A percentile compares a stretch with the other conserved stretches of the same genome.
These are phyloP conservation scores for Clivina fossor DNA, from an alignment of 2,888 invertebrate species.

Conservation along the genomic window DNA sequence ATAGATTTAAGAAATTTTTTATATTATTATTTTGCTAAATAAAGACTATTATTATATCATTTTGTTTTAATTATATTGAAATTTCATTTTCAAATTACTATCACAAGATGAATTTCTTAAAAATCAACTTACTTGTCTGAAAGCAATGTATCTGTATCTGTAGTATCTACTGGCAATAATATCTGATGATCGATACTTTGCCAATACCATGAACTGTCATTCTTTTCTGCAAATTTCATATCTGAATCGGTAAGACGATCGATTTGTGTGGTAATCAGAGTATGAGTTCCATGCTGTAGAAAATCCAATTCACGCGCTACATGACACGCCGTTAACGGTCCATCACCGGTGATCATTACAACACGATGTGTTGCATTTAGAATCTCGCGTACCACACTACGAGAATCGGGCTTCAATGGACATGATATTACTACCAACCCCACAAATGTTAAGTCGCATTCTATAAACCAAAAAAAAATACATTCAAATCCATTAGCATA, in stretches of 20 bases:
- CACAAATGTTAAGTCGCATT: conserved; percentile 84
- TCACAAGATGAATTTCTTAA: neutral
- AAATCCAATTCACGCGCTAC: conserved; percentile 93
- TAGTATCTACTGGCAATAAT: conserved; percentile 56
- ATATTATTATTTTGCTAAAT: no score
- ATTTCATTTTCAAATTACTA: no score
- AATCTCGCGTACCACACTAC: conserved; percentile 91
- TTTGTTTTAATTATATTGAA: no score
- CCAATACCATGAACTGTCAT: conserved; percentile 68
- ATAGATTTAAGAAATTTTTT: no score
- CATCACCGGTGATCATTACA: conserved; percentile 99
- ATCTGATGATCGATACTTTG: conserved; percentile 70
- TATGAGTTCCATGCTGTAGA: conserved; percentile 67
- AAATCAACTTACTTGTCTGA: conserved; percentile 49
- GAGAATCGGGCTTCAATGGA: conserved; percentile 94
- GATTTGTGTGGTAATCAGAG: conserved; percentile 65
- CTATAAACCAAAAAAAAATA: conserved; percentile 56
- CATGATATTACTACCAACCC: conserved; percentile 99
- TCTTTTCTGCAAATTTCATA: conserved; percentile 37
- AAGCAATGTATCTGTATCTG: conserved; percentile 1
- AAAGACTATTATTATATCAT: no score
- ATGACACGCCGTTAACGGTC: conserved; percentile 97
- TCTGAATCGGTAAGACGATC: no score
- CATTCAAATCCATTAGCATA: no score
- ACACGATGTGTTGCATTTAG: conserved; percentile 92